Conservation (phyloP, 37 sponge, comb jelly and placozoan species). For the Halichondria panicea region DNA sequence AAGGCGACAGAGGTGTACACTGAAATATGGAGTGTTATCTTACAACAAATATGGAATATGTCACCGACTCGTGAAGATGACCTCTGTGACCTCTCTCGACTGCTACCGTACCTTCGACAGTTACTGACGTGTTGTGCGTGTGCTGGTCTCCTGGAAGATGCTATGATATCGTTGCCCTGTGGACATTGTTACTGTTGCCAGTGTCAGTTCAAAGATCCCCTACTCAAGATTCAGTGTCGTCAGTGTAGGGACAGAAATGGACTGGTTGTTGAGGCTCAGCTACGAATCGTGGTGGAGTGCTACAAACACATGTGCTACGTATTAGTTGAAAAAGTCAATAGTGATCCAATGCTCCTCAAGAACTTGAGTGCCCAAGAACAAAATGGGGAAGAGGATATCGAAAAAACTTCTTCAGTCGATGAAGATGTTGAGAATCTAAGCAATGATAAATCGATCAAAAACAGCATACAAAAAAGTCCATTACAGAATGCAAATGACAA, state of each 20-base stretch:
- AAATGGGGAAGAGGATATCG: too few species aligned
- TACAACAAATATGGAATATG: slow-evolving; percentile 3
- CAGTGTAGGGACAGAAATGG: slow-evolving; percentile 70
- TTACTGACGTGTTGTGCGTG: slow-evolving; percentile 84
- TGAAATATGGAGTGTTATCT: slow-evolving; percentile 41
- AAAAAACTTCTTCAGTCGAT: neutral
- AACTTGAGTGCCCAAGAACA: too few species aligned
- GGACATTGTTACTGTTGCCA: slow-evolving; percentile 77
- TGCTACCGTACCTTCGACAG: slow-evolving; percentile 67
- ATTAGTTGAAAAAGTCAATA: slow-evolving; percentile 4
- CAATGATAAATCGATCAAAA: neutral
- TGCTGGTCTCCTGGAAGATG: slow-evolving; percentile 63
- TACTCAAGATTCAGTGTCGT: slow-evolving; percentile 69
- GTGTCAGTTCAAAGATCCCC: slow-evolving; percentile 61
- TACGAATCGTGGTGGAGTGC: slow-evolving; percentile 60
- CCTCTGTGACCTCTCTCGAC: slow-evolving; percentile 16
- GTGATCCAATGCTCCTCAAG: neutral
- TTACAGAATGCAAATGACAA: slow-evolving; percentile 2
- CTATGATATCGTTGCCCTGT: slow-evolving; percentile 74
- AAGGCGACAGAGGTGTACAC: slow-evolving; percentile 69
- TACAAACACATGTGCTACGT: slow-evolving; percentile 58
- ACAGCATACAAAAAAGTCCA: neutral
- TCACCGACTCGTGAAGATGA: slow-evolving; percentile 13
- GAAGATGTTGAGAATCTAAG: neutral
- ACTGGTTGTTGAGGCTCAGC: slow-evolving; percentile 45